Base-by-base conservation (phyloP, 1,140 invertebrate species). In the Drosophila pectinifera region DNA sequence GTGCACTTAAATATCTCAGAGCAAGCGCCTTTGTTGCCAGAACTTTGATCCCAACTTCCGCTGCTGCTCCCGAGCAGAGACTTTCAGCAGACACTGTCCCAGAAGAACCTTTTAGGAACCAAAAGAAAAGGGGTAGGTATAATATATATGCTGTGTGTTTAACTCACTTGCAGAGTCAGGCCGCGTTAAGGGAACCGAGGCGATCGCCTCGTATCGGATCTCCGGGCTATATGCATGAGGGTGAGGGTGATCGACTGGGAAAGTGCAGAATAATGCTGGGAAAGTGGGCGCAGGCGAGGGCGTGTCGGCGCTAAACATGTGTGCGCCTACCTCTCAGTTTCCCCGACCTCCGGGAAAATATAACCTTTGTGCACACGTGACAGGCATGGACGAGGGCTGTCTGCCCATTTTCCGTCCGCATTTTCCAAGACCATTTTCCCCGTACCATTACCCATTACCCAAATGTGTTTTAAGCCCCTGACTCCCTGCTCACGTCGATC, bases 301-400 rank as follows among this genome's bases (percentile, higher is more conserved):
- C 84, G 84, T 89, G 65, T 80, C 84, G 84, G 84, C 84, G 83
- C 83, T 89, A 88, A 88, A 89, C 83, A 86, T 89, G 84, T 86
- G 83, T 82, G 83, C 75, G 84, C 79, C 84, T 83, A 57, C 45
- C 46, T 73, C 78, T 78, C n/a, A 16, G 26, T 43, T 74, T 61
- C 65, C 63, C 72, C 63, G 59, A 49, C 38, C 59, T 48, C 59
- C 45, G 70, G 70, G 42, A 73, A 78, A 73, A 48, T 26, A 26
- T 43, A 58, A 88, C 83, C 76, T 72, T 82, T 72, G 83, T 13
- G 61, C 83, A 72, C 73, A 89, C 83, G 83, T 88, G 83, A 88
- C 83, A 73, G 58, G 51, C 62, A 53, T 53, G 49, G 13, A 20
- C 18, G 49, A 51, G 5, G 24, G n/a, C 46, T 48, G 38, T 65